phyloP scores from a whole-genome alignment of 2,113 vertebrate genomes.

The Himantopus leucocephalus region DNA sequence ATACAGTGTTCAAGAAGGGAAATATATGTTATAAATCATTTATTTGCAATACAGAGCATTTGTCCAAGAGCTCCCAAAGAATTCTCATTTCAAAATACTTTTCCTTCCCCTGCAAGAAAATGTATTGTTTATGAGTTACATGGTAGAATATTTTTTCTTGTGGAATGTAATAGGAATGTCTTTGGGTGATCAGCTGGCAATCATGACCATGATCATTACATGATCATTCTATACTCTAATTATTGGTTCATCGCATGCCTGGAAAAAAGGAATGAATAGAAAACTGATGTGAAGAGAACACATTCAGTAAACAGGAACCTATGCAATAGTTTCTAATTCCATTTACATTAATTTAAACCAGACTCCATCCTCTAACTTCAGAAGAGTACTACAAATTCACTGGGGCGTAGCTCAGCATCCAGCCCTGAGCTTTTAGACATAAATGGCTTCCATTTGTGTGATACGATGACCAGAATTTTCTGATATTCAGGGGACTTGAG shows the following conservation, averaged over 20 bases:
- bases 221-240: neutral
- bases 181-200: neutral
- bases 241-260: neutral
- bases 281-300: neutral
- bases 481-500: neutral
- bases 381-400: neutral
- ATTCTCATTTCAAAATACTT: neutral
- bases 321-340: neutral
- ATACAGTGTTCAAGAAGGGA: neutral
- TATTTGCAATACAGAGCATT: neutral
- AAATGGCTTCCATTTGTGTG: neutral
- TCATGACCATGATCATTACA: neutral
- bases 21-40: neutral
- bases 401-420: neutral
- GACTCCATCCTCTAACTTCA: neutral
- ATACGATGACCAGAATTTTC: neutral
- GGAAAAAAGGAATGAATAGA: neutral
- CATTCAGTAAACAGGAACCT: neutral
- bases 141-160: neutral
- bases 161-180: neutral
- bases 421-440: neutral
- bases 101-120: neutral
- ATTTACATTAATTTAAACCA: neutral
- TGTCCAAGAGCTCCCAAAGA: neutral
- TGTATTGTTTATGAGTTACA: neutral